A percentile compares a stretch with the other conserved stretches of the same genome.
Conservation (phyloP, 2,888 invertebrate species). For the Malacosoma neustria region DNA sequence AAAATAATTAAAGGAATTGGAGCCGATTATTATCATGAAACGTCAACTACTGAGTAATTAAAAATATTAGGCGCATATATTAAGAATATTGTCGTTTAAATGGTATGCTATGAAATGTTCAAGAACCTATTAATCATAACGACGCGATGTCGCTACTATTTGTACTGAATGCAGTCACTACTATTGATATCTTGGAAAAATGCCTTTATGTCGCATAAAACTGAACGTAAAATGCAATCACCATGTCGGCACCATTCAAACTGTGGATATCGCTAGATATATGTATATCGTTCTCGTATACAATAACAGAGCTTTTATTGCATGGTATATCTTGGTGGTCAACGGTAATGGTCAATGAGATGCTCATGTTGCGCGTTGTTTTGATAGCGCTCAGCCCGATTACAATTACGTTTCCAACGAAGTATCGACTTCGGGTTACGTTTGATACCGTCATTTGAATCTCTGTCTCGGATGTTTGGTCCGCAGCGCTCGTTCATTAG, state of each 20-base stretch:
- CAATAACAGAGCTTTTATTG: constrained; percentile 71
- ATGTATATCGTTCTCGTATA: constrained; percentile 46
- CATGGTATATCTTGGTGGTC: constrained; percentile 52
- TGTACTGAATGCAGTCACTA: background rate
- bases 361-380: constrained; percentile 67
- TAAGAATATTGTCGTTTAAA: constrained; percentile 24
- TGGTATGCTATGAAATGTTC: constrained; percentile 21
- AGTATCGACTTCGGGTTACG: constrained; percentile 70
- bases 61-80: constrained; percentile 21
- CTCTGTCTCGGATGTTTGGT: constrained; percentile 73
- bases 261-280: constrained; percentile 16
- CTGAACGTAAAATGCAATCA: constrained; percentile 20
- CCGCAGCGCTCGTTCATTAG: constrained; percentile 70
- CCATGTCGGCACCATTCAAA: constrained; percentile 12
- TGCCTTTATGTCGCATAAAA: constrained; percentile 19
- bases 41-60: constrained; percentile 21
- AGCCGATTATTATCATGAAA: constrained; percentile 14
- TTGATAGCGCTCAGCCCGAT: constrained; percentile 66
- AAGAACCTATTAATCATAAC: constrained; percentile 33
- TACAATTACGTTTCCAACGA: constrained; percentile 68
- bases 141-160: constrained; percentile 14
- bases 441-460: constrained; percentile 72
- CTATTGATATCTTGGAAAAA: constrained; percentile 14
- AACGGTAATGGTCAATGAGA: constrained; percentile 41
- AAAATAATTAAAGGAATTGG: constrained; percentile 7